Evolutionary conservation across 2,797 vertebrate genomes (phyloP), one percentile per base, ranked within the genome.

Genomic region (Enteromius paludinosus): DNA sequence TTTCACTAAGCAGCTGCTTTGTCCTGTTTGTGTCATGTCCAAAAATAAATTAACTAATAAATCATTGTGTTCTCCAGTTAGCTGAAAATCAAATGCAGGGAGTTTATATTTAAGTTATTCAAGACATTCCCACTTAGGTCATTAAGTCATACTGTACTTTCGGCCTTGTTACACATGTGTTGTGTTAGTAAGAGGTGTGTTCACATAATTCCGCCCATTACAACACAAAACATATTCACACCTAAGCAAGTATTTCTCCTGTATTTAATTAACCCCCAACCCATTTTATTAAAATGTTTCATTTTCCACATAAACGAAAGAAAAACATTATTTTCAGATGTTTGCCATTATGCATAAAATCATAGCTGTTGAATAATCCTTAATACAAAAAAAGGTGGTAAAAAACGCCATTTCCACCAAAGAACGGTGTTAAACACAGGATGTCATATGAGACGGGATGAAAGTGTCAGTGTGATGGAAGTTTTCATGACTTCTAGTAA

Each of bases 1-100:
- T 38, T 30, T 79, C 78, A 17, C 66, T 23, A 38, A 45, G n/a
- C 41, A 17, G 18, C 5, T 64, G 28, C 28, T 74, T 65, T 35
- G 70, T 38, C 18, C n/a, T 30, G 56, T 56, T 66, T 65, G 47
- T 65, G 15, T 25, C 45, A 73, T 73, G 66, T 14, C 3, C 18
- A 49, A 49, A 47, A 62, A 62, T 49, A 49, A 35, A 47, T 38
- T 0, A 65, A 81, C 25, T 28, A 20, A 52, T 23, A 49, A 64
- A 81, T 52, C n/a, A 74, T 8, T 28, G 30, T 35, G 30, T 64
- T 81, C 38, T 77, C 5, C 5, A 25, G 45, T 70, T 23, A 28
- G n/a, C 5, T 43, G 38, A 47, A 61, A 41, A 62, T 76, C 2
- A 62, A 62, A 74, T 54, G 12, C 20, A 54, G 12, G 1, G 35